Percentiles rank a stretch among this genome's conserved stretches.
Evolutionary conservation across 2,113 vertebrate genomes (phyloP).

Genomic region (Cyrtonyx montezumae): DNA sequence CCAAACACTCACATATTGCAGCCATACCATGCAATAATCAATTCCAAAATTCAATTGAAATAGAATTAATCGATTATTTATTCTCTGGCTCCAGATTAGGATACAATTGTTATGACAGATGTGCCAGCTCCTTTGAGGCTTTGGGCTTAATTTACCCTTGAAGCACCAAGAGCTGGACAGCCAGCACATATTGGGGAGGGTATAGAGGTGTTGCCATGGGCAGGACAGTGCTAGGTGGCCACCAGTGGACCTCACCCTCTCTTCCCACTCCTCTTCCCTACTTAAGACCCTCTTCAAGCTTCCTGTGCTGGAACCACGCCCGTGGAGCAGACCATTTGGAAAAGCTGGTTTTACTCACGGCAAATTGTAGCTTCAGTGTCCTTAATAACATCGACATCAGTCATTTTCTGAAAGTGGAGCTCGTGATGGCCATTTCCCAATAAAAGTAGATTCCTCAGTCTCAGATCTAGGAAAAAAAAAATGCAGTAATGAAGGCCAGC

Average conservation of each 20-base stretch:
- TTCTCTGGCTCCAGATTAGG: background rate
- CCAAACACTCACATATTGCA: background rate
- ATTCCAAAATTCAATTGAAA: slow-evolving; percentile 13
- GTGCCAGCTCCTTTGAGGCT: background rate
- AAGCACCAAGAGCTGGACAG: background rate
- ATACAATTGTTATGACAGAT: background rate
- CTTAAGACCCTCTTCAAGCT: background rate
- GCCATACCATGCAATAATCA: slow-evolving; percentile 11
- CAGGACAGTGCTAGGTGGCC: background rate
- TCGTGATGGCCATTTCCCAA: background rate
- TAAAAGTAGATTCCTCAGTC: background rate
- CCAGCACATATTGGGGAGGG: background rate
- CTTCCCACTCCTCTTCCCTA: background rate
- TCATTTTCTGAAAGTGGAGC: background rate
- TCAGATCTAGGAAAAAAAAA: background rate
- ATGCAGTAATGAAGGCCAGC: background rate
- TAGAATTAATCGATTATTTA: slow-evolving; percentile 23
- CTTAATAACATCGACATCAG: background rate
- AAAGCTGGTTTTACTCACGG: background rate
- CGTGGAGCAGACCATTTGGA: background rate
- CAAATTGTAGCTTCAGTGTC: background rate
- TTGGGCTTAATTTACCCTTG: background rate
- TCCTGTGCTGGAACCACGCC: accelerated
- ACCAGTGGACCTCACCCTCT: background rate
- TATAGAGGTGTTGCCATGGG: background rate